Evolutionary conservation across 2,113 vertebrate genomes (phyloP), one percentile per base, ranked within the genome.

Genomic region (Equus quagga): DNA sequence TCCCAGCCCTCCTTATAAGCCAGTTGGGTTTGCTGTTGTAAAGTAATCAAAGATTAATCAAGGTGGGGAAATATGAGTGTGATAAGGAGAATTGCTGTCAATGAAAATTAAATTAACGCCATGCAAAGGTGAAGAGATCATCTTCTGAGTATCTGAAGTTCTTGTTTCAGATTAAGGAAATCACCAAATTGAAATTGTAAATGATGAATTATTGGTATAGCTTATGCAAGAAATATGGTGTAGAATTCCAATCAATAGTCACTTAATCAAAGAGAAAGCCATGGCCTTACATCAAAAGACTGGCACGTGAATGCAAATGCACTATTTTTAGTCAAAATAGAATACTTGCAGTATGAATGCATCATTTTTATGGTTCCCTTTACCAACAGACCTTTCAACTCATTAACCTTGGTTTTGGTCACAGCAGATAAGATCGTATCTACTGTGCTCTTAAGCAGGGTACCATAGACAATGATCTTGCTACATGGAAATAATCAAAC

Each of bases 61-160:
- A 67, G 13, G 13, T 31, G 83, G 70, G 67, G 8, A 96, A 83
- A 95, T 93, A 44, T 64, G 19, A 69, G 5, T 65, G 56, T 54
- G 41, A 67, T 36, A 87, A 86, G 60, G 24, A 93, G 41, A 91
- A 89, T 19, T 36, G 8, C 28, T 95, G 28, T 84, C 24, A 73
- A 70, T 81, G 41, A 92, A 94, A 96, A 95, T 86, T 82, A 95
- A 97, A 96, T 85, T 84, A 90, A 90, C 41, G 15, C 87, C 67
- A 44, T 44, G 26, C 85, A 90, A 93, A 95, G 5, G 13, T 56
- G 0, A 56, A 10, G 9, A 79, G n/a, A 95, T 60, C 33, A 76
- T 67, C 14, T 58, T 60, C 33, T 18, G 33, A 76, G 23, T 72
- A 1, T 46, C 31, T 79, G 3, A 93, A 62, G 33, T 95, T 87